phyloP scores from a whole-genome alignment of 1,140 invertebrate genomes.

The Matsumurasca onukii region DNA sequence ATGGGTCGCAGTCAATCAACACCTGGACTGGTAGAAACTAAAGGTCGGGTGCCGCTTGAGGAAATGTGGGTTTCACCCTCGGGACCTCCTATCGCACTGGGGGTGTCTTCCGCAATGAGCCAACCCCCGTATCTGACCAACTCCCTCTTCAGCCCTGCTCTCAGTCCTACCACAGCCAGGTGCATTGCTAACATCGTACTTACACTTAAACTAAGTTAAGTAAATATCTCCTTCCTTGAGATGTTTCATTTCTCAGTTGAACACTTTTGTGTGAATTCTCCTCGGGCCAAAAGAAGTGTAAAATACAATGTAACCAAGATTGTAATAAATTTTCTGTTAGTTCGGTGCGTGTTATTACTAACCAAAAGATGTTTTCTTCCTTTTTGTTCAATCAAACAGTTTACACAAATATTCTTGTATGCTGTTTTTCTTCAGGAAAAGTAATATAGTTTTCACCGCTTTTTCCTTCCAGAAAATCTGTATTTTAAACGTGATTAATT shows the following conservation, averaged over 20 bases:
- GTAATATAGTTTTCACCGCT: background rate
- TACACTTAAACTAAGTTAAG: too few species aligned
- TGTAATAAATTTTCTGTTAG: too few species aligned
- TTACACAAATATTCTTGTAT: background rate
- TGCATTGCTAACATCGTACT: too few species aligned
- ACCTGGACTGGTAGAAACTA: slow-evolving; percentile 90
- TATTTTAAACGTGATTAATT: slow-evolving; percentile 14
- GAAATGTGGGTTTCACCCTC: slow-evolving; percentile 79
- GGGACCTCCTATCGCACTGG: slow-evolving; percentile 50
- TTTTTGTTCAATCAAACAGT: too few species aligned
- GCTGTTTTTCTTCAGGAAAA: background rate
- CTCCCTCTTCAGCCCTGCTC: slow-evolving; percentile 52
- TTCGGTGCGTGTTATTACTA: too few species aligned
- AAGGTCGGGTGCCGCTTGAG: slow-evolving; percentile 83
- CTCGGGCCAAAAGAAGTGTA: too few species aligned
- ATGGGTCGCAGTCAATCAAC: slow-evolving; percentile 94
- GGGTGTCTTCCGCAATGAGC: slow-evolving; percentile 50
- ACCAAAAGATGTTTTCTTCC: too few species aligned
- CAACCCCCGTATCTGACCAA: slow-evolving; percentile 52
- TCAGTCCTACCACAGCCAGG: slow-evolving; percentile 45
- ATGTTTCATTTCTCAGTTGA: too few species aligned
- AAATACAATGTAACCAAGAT: too few species aligned
- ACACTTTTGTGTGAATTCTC: too few species aligned
- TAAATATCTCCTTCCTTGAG: too few species aligned
- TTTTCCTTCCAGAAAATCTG: background rate